Evolutionary conservation across 2,113 vertebrate species (phyloP).

Genomic region (Pituophis catenifer): DNA sequence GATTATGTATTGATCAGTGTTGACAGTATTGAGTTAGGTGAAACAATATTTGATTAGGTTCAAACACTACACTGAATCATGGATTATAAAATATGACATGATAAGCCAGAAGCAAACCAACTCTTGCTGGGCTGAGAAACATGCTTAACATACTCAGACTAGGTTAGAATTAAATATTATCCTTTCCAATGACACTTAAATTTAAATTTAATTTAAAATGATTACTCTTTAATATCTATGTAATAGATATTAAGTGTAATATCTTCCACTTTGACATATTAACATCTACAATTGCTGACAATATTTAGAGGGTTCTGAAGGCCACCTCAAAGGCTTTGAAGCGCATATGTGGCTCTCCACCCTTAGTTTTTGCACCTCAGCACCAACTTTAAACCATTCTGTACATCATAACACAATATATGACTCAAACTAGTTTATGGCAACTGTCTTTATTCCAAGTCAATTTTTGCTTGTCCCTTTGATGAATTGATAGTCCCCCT

Average conservation of each 20-base stretch:
- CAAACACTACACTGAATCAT: background rate
- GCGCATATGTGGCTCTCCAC: background rate
- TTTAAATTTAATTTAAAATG: too few species aligned
- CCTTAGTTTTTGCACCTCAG: background rate
- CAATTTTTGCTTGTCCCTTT: background rate
- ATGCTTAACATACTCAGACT: background rate
- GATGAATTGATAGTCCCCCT: background rate
- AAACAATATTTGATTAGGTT: background rate
- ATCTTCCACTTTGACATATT: background rate
- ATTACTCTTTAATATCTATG: background rate
- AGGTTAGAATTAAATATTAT: background rate
- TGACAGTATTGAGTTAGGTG: background rate
- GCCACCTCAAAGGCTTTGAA: background rate
- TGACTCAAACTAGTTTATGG: background rate
- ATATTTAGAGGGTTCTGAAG: background rate
- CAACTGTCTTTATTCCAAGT: background rate
- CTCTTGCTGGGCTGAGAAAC: background rate
- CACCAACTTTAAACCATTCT: background rate
- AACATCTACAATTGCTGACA: background rate
- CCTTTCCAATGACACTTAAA: background rate
- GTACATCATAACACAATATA: background rate
- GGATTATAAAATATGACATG: background rate
- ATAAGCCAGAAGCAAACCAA: background rate
- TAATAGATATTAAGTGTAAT: background rate
- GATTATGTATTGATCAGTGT: background rate